phyloP scores from a whole-genome alignment of 2,797 vertebrate species.

The Galagoides demidoff region DNA sequence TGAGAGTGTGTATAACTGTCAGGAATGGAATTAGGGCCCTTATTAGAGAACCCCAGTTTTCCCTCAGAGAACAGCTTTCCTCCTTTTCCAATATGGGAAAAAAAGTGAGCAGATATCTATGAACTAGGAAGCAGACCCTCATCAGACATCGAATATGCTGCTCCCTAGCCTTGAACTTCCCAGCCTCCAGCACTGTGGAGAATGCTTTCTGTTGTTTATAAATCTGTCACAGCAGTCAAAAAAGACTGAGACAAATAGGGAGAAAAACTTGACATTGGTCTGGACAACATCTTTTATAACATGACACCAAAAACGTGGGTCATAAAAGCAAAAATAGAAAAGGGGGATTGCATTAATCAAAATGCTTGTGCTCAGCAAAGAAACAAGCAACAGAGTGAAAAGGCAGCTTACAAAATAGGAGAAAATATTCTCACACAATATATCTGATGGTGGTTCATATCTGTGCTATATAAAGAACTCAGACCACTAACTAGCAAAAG shows the following conservation, averaged over 20 bases:
- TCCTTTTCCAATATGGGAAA: too few species aligned
- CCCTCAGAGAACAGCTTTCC: neutral
- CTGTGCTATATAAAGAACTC: too few species aligned
- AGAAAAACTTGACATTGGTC: neutral
- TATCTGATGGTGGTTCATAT: neutral
- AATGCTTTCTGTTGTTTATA: neutral
- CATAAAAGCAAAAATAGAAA: neutral
- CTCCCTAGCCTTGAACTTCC: neutral
- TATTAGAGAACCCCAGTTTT: neutral
- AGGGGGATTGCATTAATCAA: neutral
- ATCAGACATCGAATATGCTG: too few species aligned
- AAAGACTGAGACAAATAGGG: neutral
- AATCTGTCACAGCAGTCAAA: neutral
- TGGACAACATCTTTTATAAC: neutral
- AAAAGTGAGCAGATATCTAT: neutral
- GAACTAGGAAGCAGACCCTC: neutral
- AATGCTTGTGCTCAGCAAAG: neutral
- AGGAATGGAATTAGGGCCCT: neutral
- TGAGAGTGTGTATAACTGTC: neutral
- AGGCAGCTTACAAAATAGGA: neutral
- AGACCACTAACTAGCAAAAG: neutral
- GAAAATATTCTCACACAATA: neutral
- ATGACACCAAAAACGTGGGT: neutral
- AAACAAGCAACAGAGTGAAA: neutral
- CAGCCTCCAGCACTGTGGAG: neutral